A percentile compares a stretch with the other conserved stretches of the same genome.
phyloP scores from a whole-genome alignment of 2,797 vertebrate genomes.

The Sebastes iracundus region DNA sequence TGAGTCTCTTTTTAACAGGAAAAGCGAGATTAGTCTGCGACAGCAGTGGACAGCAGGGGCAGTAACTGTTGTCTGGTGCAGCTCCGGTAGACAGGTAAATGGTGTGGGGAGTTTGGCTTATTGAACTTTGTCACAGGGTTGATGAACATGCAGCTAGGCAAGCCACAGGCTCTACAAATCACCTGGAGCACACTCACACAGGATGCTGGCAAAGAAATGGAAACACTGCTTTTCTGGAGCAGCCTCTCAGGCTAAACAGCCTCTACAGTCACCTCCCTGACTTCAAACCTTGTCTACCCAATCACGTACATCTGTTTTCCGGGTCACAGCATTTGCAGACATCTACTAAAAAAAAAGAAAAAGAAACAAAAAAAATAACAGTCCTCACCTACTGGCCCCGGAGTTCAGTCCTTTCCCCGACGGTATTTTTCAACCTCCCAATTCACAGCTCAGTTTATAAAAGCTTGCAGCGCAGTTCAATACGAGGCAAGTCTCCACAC shows the following conservation, averaged over 20 bases:
- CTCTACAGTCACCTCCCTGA: conserved; percentile 14
- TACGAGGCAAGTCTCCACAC: background rate
- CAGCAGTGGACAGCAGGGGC: conserved; percentile 2
- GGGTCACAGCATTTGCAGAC: conserved; percentile 43
- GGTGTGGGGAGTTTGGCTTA: conserved; percentile 30
- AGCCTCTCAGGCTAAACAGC: conserved; percentile 27
- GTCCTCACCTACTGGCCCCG: conserved; percentile 12
- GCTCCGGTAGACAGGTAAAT: conserved; percentile 35
- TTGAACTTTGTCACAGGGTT: conserved; percentile 42
- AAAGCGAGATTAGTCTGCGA: background rate
- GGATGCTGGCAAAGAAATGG: conserved; percentile 25
- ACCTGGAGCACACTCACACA: conserved; percentile 26
- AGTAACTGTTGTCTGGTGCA: conserved; percentile 11
- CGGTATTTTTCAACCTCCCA: conserved; percentile 21
- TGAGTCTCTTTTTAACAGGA: conserved; percentile 20
- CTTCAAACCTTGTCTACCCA: conserved; percentile 27
- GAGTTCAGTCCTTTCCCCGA: conserved; percentile 19
- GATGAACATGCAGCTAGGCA: conserved; percentile 36
- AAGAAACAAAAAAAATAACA: background rate
- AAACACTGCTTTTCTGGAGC: conserved; percentile 34
- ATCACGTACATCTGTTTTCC: conserved; percentile 39
- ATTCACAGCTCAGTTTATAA: conserved; percentile 33
- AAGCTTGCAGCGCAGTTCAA: conserved; percentile 37
- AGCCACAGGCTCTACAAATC: conserved; percentile 37
- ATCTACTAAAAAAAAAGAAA: conserved; percentile 8